Conservation (phyloP, 2,797 vertebrate species). For the Buphagus erythrorhynchus region DNA sequence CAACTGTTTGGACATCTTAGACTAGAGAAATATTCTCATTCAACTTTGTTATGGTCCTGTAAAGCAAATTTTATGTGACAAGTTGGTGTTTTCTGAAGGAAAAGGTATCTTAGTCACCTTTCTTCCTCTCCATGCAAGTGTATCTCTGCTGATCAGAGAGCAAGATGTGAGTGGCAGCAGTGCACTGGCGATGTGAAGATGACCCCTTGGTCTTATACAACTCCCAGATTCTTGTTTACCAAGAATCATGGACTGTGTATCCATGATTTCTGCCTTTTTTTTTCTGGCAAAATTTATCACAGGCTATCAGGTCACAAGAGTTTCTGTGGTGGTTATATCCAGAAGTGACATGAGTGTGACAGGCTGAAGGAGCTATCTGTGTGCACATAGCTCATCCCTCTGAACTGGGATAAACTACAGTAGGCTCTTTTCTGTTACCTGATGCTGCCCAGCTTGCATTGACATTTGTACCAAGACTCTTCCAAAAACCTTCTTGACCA, state of each 20-base stretch:
- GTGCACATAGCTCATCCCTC: not conserved
- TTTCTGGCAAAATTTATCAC: not conserved
- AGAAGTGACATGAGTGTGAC: not conserved
- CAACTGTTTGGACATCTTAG: not conserved
- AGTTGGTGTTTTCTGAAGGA: not conserved
- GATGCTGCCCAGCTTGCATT: not conserved
- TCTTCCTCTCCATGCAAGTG: not conserved
- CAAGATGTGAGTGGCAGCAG: not conserved
- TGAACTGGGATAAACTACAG: not conserved
- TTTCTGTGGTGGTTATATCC: not conserved
- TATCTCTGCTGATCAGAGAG: not conserved
- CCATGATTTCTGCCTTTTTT: not conserved
- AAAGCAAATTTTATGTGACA: not conserved
- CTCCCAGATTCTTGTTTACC: not conserved
- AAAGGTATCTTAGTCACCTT: not conserved
- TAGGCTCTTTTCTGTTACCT: not conserved
- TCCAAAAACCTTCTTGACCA: not conserved
- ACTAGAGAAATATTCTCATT: not conserved
- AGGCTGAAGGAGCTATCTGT: not conserved
- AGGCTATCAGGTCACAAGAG: not conserved
- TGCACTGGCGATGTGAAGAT: not conserved
- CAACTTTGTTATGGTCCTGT: not conserved
- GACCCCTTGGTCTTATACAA: not conserved
- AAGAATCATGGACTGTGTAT: accelerated
- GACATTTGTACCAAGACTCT: not conserved